phyloP scores from a whole-genome alignment of 2,797 vertebrate species.

The Peromyscus eremicus region DNA sequence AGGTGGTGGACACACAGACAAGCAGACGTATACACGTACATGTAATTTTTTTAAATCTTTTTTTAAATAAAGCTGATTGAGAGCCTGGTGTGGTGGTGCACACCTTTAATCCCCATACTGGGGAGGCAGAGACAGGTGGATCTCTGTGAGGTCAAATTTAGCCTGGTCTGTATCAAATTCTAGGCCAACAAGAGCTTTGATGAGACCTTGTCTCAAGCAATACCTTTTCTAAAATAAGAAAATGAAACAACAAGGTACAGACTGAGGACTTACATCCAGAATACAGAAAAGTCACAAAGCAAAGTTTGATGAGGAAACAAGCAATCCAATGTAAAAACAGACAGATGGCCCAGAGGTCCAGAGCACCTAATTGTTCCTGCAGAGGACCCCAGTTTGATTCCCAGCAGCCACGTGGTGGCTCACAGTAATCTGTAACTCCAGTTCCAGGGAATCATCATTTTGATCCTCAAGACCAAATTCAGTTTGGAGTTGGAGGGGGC shows the following conservation, averaged over 20 bases:
- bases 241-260: not conserved
- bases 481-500: no score
- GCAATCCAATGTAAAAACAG: not conserved
- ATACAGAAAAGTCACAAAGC: not conserved
- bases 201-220: not conserved
- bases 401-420: not conserved
- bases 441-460: not conserved
- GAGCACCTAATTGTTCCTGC: not conserved
- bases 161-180: not conserved
- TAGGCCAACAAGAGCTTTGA: not conserved
- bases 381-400: not conserved
- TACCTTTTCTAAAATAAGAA: not conserved
- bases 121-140: not conserved
- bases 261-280: not conserved
- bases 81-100: not conserved
- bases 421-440: not conserved
- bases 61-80: not conserved
- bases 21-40: not conserved
- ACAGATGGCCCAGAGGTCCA: not conserved
- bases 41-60: not conserved
- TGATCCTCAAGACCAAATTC: no score
- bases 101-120: not conserved
- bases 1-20: not conserved
- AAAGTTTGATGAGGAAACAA: not conserved
- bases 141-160: not conserved